A percentile compares a stretch with the other conserved stretches of the same genome.
phyloP scores from a whole-genome alignment of 2,888 invertebrate genomes.

The Microctonus brassicae region DNA sequence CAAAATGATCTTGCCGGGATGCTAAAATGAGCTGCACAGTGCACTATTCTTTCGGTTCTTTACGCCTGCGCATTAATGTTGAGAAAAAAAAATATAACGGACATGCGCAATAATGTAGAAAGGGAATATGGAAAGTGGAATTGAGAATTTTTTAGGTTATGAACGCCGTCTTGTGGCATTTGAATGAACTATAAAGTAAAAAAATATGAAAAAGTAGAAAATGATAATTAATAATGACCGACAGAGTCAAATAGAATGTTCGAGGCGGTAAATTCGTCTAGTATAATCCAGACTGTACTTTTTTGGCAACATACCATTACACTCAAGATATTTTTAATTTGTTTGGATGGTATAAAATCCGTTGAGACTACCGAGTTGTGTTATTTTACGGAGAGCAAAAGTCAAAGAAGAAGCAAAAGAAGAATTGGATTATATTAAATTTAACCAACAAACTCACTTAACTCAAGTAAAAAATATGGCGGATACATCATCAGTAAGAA shows the following conservation, averaged over 20 bases:
- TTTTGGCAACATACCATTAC: slow-evolving; percentile 46
- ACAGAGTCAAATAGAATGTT: no score
- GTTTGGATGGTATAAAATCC: slow-evolving; percentile 11
- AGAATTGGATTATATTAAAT: neutral
- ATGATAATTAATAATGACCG: no score
- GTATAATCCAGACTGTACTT: slow-evolving; percentile 54
- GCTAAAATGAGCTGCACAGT: slow-evolving; percentile 22
- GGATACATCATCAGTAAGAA: neutral
- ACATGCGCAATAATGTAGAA: neutral
- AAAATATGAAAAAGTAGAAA: no score
- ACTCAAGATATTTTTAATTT: slow-evolving; percentile 23
- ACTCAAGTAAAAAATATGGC: slow-evolving; percentile 4
- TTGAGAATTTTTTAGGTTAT: neutral
- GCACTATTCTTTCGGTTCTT: neutral
- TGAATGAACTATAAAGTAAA: slow-evolving; percentile 3
- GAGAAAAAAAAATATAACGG: slow-evolving; percentile 5
- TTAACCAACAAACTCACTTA: neutral
- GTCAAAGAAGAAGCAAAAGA: no score
- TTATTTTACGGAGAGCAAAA: no score
- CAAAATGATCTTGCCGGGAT: slow-evolving; percentile 15
- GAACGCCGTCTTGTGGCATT: neutral
- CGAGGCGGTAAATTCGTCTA: slow-evolving; percentile 28
- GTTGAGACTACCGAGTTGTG: no score
- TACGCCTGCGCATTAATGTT: slow-evolving; percentile 33
- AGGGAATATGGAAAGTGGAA: neutral